These are phyloP conservation scores for Umimayanthus chanpuru DNA, from an alignment of 92 coral and sea anemone genomes.

Conservation along the genomic window DNA sequence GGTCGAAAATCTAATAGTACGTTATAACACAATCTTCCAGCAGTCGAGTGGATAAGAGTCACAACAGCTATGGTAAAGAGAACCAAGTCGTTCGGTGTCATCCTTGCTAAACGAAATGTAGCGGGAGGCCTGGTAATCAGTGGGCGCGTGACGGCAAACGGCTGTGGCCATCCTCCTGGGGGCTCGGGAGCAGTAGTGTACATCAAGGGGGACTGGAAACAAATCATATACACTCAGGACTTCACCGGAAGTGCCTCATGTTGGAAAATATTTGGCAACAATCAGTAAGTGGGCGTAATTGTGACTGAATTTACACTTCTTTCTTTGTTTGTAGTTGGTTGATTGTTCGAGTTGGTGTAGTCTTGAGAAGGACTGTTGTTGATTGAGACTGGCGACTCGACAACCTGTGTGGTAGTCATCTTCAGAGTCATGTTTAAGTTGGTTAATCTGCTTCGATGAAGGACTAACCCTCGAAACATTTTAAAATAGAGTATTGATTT, in stretches of 20 bases:
- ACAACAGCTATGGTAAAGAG: not conserved
- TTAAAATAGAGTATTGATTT: too few species aligned
- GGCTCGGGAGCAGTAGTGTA: slow-evolving; percentile 27
- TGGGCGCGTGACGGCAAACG: slow-evolving; percentile 7
- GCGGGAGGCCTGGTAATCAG: slow-evolving; percentile 10
- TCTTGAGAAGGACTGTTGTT: too few species aligned
- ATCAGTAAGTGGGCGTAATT: not conserved
- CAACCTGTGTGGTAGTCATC: too few species aligned
- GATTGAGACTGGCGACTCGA: too few species aligned
- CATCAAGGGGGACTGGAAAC: slow-evolving; percentile 38
- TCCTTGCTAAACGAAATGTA: not conserved
- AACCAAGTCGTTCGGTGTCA: not conserved
- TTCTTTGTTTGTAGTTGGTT: too few species aligned
- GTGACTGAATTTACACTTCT: too few species aligned
- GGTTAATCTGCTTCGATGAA: too few species aligned
- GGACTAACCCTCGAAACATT: too few species aligned
- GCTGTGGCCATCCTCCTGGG: slow-evolving; percentile 1
- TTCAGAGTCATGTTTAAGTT: too few species aligned
- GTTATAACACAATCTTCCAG: not conserved
- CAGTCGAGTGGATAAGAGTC: slow-evolving; percentile 5
- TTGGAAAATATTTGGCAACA: slow-evolving; percentile 44
- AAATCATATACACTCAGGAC: slow-evolving; percentile 34
- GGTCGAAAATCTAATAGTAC: too few species aligned
- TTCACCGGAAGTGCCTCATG: slow-evolving; percentile 35
- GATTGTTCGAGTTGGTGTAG: too few species aligned